Conservation (phyloP, 1,140 invertebrate species). For the Panonychus citri region DNA sequence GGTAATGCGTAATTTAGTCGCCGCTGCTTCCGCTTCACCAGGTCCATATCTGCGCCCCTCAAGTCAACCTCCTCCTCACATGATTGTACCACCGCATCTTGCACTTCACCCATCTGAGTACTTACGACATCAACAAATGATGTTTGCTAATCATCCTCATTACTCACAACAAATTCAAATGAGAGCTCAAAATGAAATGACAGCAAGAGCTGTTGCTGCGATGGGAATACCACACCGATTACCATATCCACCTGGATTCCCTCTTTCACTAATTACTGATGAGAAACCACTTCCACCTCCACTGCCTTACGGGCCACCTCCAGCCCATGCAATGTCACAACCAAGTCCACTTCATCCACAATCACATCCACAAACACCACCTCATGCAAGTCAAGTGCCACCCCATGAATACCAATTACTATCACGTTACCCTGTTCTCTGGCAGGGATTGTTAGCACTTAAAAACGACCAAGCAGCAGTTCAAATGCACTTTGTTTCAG, state of each 20-base stretch:
- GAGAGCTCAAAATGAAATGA: slow-evolving; percentile 11
- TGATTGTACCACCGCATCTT: slow-evolving; percentile 9
- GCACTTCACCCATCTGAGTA: slow-evolving; percentile 8
- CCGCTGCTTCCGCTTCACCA: not conserved
- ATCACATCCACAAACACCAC: slow-evolving; percentile 30
- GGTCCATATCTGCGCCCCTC: slow-evolving; percentile 8
- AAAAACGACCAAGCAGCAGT: slow-evolving; percentile 90
- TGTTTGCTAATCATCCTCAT: slow-evolving; percentile 12
- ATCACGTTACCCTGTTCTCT: slow-evolving; percentile 70
- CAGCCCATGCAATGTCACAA: slow-evolving; percentile 13
- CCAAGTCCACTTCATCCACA: not conserved
- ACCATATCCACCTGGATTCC: not conserved
- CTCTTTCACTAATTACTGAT: not conserved
- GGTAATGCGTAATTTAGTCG: not conserved
- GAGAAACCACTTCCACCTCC: slow-evolving; percentile 4
- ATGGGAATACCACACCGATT: slow-evolving; percentile 7
- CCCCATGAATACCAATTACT: slow-evolving; percentile 52
- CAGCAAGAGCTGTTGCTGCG: slow-evolving; percentile 6
- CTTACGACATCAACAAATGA: slow-evolving; percentile 11
- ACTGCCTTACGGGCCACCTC: slow-evolving; percentile 11
- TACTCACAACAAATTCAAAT: slow-evolving; percentile 8
- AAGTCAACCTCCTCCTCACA: slow-evolving; percentile 3
- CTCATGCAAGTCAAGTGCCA: slow-evolving; percentile 43
- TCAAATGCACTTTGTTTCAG: slow-evolving; percentile 93
- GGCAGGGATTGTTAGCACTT: slow-evolving; percentile 76